phyloP scores from a whole-genome alignment of 2,888 invertebrate genomes.

The Drosophila cyrtoloma region DNA sequence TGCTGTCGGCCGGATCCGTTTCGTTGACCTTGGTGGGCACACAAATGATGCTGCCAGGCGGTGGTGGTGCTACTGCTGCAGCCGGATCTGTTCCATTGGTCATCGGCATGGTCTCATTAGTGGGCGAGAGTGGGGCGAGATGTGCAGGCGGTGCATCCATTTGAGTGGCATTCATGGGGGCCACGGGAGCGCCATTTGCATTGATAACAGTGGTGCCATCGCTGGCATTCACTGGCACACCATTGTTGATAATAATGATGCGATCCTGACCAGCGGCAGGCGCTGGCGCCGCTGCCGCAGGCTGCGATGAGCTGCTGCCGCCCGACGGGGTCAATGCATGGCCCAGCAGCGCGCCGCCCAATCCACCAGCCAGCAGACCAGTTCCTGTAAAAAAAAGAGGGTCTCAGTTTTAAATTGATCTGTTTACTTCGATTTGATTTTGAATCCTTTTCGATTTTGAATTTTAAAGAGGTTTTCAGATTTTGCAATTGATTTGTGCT shows the following conservation, averaged over 20 bases:
- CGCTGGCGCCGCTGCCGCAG: constrained; percentile 66
- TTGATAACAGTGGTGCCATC: constrained; percentile 77
- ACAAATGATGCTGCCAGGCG: constrained; percentile 82
- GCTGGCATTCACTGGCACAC: constrained; percentile 74
- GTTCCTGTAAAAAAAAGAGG: constrained; percentile 68
- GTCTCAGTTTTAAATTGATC: background rate
- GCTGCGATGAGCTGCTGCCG: constrained; percentile 69
- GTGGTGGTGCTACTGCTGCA: constrained; percentile 53
- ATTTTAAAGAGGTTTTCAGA: background rate
- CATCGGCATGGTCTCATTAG: constrained; percentile 51
- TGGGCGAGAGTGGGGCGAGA: constrained; percentile 57
- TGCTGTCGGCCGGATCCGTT: constrained; percentile 83
- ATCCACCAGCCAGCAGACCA: constrained; percentile 83
- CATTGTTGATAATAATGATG: constrained; percentile 84
- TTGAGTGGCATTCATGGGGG: constrained; percentile 47
- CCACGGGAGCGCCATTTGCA: constrained; percentile 57
- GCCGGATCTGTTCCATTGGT: constrained; percentile 51
- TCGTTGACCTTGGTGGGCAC: constrained; percentile 83
- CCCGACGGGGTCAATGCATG: constrained; percentile 83
- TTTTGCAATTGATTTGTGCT: constrained; percentile 25
- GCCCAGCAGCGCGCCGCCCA: constrained; percentile 83
- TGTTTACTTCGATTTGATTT: background rate
- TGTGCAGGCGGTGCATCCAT: constrained; percentile 55
- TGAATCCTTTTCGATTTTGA: background rate
- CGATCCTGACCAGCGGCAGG: constrained; percentile 74